A percentile compares a stretch with the other conserved stretches of the same genome.
These are phyloP conservation scores for Pristionchus fissidentatus DNA, from an alignment of 2,888 invertebrate species.

Conservation along the genomic window DNA sequence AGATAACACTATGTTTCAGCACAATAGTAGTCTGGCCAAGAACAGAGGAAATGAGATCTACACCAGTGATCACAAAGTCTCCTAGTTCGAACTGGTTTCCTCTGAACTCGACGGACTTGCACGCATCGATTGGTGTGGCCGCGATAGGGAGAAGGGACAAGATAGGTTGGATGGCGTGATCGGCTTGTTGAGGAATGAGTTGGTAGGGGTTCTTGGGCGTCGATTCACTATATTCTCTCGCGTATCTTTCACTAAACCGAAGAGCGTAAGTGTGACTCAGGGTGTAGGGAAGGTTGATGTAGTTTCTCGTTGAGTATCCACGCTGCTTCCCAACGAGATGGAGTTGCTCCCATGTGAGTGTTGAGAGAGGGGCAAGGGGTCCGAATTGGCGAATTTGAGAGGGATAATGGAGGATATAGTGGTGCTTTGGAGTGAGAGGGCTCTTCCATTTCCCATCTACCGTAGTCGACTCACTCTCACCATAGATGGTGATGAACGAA, in stretches of 20 bases:
- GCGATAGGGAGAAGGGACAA: not conserved
- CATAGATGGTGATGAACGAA: not conserved
- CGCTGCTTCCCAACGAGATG: not conserved
- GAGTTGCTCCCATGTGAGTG: not conserved
- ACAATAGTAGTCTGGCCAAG: no score
- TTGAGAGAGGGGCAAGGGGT: no score
- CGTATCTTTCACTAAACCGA: not conserved
- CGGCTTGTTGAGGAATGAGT: no score
- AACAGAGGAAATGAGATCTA: not conserved
- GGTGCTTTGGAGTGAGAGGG: not conserved
- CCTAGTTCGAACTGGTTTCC: not conserved
- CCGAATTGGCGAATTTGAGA: not conserved
- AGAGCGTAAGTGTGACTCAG: not conserved
- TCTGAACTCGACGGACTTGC: not conserved
- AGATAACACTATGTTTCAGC: no score
- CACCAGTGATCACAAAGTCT: not conserved
- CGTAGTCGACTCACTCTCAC: not conserved
- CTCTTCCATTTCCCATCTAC: not conserved
- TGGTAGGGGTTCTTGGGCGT: no score
- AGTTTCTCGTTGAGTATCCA: not conserved
- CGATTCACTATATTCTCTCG: no score
- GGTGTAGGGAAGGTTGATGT: not conserved
- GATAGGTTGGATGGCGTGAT: not conserved
- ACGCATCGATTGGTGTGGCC: not conserved
- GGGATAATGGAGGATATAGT: not conserved